A percentile compares a stretch with the other conserved stretches of the same genome.
Conservation (phyloP, 92 coral and sea anemone species). For the Porites cylindrica region DNA sequence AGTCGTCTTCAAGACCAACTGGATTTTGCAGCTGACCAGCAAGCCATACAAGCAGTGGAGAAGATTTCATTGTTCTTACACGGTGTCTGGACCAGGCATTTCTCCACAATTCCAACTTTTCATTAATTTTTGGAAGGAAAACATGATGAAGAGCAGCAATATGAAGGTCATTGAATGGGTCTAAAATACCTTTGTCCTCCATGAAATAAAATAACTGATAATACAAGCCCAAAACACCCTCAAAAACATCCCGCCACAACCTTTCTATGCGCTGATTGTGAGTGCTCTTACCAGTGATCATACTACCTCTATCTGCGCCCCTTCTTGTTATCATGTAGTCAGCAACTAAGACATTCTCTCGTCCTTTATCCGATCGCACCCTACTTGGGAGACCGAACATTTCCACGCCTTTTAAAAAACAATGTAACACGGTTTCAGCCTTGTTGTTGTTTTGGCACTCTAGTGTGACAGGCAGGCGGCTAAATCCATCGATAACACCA, state of each 20-base stretch:
- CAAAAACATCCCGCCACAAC: slow-evolving; percentile 74
- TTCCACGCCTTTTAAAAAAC: slow-evolving; percentile 53
- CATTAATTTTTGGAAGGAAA: slow-evolving; percentile 51
- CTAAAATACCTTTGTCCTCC: slow-evolving; percentile 72
- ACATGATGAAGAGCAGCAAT: slow-evolving; percentile 69
- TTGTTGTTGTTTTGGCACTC: slow-evolving; percentile 58
- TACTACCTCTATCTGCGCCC: slow-evolving; percentile 69
- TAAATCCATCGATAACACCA: slow-evolving; percentile 67
- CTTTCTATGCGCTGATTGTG: slow-evolving; percentile 74
- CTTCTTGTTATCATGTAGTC: slow-evolving; percentile 72
- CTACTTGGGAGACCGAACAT: slow-evolving; percentile 75
- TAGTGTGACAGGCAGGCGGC: slow-evolving; percentile 61
- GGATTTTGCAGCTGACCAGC: slow-evolving; percentile 72
- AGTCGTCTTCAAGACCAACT: slow-evolving; percentile 61
- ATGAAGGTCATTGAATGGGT: slow-evolving; percentile 53
- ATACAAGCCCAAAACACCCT: slow-evolving; percentile 64
- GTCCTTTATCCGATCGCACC: slow-evolving; percentile 71
- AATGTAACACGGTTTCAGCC: slow-evolving; percentile 53
- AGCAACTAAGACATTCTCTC: slow-evolving; percentile 69
- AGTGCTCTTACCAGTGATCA: slow-evolving; percentile 69
- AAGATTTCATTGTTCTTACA: slow-evolving; percentile 68
- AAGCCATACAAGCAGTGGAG: slow-evolving; percentile 69
- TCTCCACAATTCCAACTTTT: slow-evolving; percentile 64
- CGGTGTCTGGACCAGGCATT: slow-evolving; percentile 75
- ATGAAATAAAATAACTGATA: slow-evolving; percentile 72